Conservation (phyloP, 2,797 vertebrate species). For the Cryptoblepharus egeriae region DNA sequence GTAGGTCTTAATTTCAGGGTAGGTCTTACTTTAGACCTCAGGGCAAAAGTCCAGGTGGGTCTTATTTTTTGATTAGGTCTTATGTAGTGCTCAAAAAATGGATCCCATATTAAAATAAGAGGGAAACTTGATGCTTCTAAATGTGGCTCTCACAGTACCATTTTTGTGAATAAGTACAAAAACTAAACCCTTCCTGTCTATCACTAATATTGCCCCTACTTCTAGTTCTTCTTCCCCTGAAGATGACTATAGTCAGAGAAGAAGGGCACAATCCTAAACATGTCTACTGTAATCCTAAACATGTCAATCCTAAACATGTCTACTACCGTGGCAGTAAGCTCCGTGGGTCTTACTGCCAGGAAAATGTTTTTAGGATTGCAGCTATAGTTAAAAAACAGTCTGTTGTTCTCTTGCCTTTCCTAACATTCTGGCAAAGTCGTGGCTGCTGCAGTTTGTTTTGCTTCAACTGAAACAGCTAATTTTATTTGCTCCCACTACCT, state of each 20-base stretch:
- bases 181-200: background rate
- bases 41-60: too few species aligned
- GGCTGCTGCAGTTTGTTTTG: background rate
- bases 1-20: too few species aligned
- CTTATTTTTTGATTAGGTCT: too few species aligned
- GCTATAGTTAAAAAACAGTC: too few species aligned
- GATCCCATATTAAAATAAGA: background rate
- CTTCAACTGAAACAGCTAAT: background rate
- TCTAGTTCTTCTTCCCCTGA: too few species aligned
- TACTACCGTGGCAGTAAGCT: too few species aligned
- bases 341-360: too few species aligned
- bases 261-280: too few species aligned
- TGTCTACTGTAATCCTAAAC: too few species aligned
- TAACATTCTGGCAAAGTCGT: background rate
- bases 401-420: background rate
- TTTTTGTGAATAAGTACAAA: background rate
- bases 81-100: background rate
- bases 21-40: too few species aligned
- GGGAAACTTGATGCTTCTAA: background rate
- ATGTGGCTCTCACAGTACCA: background rate
- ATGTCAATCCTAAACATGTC: too few species aligned
- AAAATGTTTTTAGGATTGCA: too few species aligned
- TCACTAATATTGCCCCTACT: background rate
- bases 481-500: background rate
- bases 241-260: background rate